Base-by-base conservation (phyloP, 2,797 vertebrate species). In the Galagoides demidoff region DNA sequence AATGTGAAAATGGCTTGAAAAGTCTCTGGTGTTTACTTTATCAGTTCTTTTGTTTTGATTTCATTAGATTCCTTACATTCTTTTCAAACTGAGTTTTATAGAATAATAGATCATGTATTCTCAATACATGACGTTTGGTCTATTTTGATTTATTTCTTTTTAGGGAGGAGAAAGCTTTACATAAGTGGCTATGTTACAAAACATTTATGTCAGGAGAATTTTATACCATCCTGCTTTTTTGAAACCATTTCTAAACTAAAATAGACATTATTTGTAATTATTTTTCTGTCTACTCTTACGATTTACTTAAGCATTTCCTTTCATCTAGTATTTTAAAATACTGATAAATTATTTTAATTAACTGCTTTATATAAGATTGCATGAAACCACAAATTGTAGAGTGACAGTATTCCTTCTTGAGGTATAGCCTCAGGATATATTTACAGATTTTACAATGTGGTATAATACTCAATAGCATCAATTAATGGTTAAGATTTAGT, bases 91-190 rank as follows among this genome's bases (percentile, higher is more conserved):
- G 37, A 82, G 25, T 94, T 17, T 95, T 95, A 10, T 95, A 85
- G 19, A 59, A 0, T 93, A 23, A 0, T 93, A 23, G 79, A 85
- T 70, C 20, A 10, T 83, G n/a, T 85, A 1, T 6, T 0, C 27
- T 77, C 87, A n/a, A 49, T 43, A 66, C 22, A 39, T 92, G 95
- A 90, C 70, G 52, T 81, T 95, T 90, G 79, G 73, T 89, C 89
- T 88, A 12, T 92, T 95, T 97, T 96, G 92, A 90, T 85, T 76
- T 89, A 89, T 97, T 96, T 89, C 45, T 86, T 25, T 89, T 86
- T 64, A 84, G 82, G 0, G 2, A 92, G 64, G 59, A 57, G 88
- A 87, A 85, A 85, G 81, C 93, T 63, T 83, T 95, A 74, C 76
- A 88, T 95, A 55, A 59, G 68, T 92, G 83, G 86, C 85, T 64